Evolutionary conservation across 1,140 invertebrate genomes (phyloP).

Genomic region (Onthophagus taurus): DNA sequence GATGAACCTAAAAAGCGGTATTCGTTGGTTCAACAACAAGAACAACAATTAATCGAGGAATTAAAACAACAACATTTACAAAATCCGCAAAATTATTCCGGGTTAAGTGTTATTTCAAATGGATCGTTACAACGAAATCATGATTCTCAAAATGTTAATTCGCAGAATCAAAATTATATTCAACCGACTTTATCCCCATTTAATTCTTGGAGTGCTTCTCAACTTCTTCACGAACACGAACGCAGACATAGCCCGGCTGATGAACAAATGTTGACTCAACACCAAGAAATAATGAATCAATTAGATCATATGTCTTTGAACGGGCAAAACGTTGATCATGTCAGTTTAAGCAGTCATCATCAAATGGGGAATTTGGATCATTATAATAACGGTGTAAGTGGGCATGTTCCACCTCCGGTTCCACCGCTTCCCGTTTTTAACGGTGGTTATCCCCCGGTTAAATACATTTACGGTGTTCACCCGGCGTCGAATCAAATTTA

Average conservation of each 20-base stretch:
- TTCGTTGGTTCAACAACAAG: conserved; percentile 40
- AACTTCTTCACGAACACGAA: conserved; percentile 51
- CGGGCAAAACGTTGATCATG: conserved; percentile 28
- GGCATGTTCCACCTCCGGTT: conserved; percentile 32
- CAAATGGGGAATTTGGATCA: conserved; percentile 34
- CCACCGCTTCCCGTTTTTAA: conserved; percentile 28
- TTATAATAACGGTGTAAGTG: conserved; percentile 29
- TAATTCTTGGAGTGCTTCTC: conserved; percentile 49
- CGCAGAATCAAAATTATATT: too few relatives aligned
- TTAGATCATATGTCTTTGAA: conserved; percentile 34
- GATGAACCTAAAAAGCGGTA: conserved; percentile 42
- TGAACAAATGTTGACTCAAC: conserved; percentile 22
- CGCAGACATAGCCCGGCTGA: conserved; percentile 42
- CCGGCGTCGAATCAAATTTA: conserved; percentile 33
- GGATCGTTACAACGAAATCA: conserved; percentile 35
- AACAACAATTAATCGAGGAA: conserved; percentile 37
- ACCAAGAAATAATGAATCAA: conserved; percentile 28
- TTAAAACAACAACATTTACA: conserved; percentile 34
- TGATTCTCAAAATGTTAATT: too few relatives aligned
- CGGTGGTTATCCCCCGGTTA: conserved; percentile 31
- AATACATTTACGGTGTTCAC: conserved; percentile 36
- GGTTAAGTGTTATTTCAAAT: conserved; percentile 36
- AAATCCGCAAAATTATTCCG: conserved; percentile 28
- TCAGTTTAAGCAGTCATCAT: conserved; percentile 26
- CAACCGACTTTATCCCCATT: conserved; percentile 43